These are phyloP conservation scores for Halisarca cf. caerulea DNA, from an alignment of 37 sponge, comb jelly and placozoan species.

Conservation along the genomic window DNA sequence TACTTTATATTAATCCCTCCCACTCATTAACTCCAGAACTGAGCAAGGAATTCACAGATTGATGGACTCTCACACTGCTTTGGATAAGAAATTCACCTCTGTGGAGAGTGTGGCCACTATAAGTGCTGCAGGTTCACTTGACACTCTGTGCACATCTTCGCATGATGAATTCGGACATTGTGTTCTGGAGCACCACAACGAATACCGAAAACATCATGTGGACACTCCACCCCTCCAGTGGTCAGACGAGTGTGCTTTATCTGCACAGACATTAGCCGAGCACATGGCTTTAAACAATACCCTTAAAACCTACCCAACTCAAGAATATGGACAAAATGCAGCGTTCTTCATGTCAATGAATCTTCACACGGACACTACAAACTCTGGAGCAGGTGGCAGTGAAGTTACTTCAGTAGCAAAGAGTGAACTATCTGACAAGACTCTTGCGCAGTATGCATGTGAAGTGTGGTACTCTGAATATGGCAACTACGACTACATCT, in stretches of 20 bases:
- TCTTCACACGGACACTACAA: not conserved
- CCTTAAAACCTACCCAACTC: slow-evolving; percentile 35
- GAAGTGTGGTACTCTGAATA: slow-evolving; percentile 88
- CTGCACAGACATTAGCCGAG: slow-evolving; percentile 78
- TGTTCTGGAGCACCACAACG: slow-evolving; percentile 74
- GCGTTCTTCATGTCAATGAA: not conserved
- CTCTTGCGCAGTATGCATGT: slow-evolving; percentile 43
- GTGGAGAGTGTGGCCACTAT: too few species aligned
- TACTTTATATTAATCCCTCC: too few species aligned
- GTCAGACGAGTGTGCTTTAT: slow-evolving; percentile 55
- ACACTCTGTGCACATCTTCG: too few species aligned
- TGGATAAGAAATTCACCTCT: too few species aligned
- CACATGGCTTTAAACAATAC: slow-evolving; percentile 62
- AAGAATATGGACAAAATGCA: slow-evolving; percentile 29
- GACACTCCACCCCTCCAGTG: slow-evolving; percentile 64
- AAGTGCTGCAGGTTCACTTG: too few species aligned
- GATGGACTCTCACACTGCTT: too few species aligned
- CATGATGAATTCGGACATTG: slow-evolving; percentile 38
- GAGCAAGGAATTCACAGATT: too few species aligned
- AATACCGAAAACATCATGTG: slow-evolving; percentile 63
- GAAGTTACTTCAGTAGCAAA: too few species aligned
- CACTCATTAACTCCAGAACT: too few species aligned
- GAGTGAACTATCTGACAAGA: slow-evolving; percentile 37
- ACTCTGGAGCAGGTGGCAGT: too few species aligned
- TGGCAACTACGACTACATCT: slow-evolving; percentile 69